A percentile compares a stretch with the other conserved stretches of the same genome.
phyloP scores from a whole-genome alignment of 2,113 vertebrate species.

The Regulus satrapa region DNA sequence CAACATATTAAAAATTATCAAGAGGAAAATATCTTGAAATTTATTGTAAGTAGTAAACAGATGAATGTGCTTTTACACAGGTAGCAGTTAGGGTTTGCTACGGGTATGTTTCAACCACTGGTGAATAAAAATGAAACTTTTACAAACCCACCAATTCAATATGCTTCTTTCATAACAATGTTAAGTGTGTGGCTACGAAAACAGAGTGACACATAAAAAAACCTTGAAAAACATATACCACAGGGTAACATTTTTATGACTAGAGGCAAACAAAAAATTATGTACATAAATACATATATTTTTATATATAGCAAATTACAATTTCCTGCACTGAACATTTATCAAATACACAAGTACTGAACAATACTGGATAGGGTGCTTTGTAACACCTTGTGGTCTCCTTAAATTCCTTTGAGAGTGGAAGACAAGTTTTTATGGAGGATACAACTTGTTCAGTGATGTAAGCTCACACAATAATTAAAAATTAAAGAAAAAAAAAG shows the following conservation, averaged over 20 bases:
- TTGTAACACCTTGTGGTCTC: conserved; percentile 33
- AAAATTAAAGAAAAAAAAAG: neutral
- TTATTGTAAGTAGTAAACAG: conserved; percentile 63
- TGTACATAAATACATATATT: conserved; percentile 61
- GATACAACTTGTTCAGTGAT: conserved; percentile 68
- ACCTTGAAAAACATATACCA: conserved; percentile 56
- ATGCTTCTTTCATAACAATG: conserved; percentile 13
- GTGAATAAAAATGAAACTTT: conserved; percentile 37
- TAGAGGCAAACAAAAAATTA: conserved; percentile 57
- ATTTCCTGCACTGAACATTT: conserved; percentile 73
- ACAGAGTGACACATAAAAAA: conserved; percentile 51
- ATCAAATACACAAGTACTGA: conserved; percentile 68
- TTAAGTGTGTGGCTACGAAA: conserved; percentile 52
- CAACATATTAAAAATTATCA: neutral
- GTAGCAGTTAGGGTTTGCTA: conserved; percentile 27
- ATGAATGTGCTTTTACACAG: conserved; percentile 33
- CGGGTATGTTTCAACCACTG: conserved; percentile 5
- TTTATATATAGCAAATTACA: conserved; percentile 69
- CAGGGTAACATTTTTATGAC: conserved; percentile 53
- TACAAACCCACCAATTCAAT: neutral
- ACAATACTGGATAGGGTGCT: conserved; percentile 64
- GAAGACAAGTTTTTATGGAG: conserved; percentile 71
- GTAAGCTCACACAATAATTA: conserved; percentile 18
- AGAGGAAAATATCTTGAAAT: conserved; percentile 7
- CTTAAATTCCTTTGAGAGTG: conserved; percentile 58